Evolutionary conservation across 2,797 vertebrate genomes (phyloP).

Genomic region (Ficedula albicollis): DNA sequence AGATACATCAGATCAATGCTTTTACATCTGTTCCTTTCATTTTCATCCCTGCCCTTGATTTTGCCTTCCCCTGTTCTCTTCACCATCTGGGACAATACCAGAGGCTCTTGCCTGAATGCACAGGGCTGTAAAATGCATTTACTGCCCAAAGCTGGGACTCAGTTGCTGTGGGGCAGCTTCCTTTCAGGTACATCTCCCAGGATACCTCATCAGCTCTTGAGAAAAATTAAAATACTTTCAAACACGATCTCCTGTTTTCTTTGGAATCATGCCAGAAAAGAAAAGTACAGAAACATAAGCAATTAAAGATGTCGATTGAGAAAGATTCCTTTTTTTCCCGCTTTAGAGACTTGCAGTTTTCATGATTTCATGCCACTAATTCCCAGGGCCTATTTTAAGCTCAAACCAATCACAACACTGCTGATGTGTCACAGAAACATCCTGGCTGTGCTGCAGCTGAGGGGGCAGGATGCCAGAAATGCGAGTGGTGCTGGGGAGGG

Average conservation of each 20-base stretch:
- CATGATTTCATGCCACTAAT: slow-evolving; percentile 37
- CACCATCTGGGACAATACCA: background rate
- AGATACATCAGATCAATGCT: background rate
- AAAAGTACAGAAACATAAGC: slow-evolving; percentile 21
- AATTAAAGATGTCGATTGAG: slow-evolving; percentile 49
- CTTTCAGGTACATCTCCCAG: background rate
- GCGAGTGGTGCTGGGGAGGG: background rate
- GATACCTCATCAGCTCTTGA: background rate
- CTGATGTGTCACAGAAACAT: slow-evolving; percentile 51
- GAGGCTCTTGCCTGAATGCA: background rate
- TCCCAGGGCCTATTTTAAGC: slow-evolving; percentile 62
- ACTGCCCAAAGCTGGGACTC: background rate
- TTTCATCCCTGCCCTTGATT: background rate
- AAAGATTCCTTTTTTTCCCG: slow-evolving; percentile 17
- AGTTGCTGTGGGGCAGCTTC: background rate
- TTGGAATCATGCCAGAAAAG: slow-evolving; percentile 20
- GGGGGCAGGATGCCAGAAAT: background rate
- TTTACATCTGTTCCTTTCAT: background rate
- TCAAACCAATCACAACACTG: slow-evolving; percentile 38
- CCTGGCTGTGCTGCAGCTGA: slow-evolving; percentile 47
- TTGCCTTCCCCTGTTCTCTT: background rate
- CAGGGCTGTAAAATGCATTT: background rate
- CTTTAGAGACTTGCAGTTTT: slow-evolving; percentile 18
- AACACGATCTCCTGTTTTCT: background rate
- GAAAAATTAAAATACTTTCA: background rate